phyloP scores from a whole-genome alignment of 2,888 invertebrate species.

The Lymantria dispar region DNA sequence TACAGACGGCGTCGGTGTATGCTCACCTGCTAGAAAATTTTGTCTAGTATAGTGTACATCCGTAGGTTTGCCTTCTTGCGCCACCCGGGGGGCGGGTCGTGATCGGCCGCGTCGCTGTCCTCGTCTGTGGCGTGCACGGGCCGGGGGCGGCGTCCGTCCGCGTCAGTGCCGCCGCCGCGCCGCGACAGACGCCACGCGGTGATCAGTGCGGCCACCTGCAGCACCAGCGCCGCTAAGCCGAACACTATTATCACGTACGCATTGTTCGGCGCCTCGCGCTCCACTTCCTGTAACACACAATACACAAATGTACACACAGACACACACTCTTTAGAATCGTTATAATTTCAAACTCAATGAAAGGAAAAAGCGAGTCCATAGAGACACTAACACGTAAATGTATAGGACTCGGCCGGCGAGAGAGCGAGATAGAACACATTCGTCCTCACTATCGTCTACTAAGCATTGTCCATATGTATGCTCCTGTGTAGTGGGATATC shows the following conservation, averaged over 20 bases:
- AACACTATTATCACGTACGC: constrained; percentile 65
- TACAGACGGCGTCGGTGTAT: too few species aligned
- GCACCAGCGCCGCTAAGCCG: constrained; percentile 53
- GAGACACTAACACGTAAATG: too few species aligned
- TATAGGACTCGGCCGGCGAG: too few species aligned
- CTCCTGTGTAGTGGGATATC: too few species aligned
- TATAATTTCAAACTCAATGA: too few species aligned
- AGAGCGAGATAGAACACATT: too few species aligned
- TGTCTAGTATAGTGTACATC: constrained; percentile 78
- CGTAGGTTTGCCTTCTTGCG: constrained; percentile 71
- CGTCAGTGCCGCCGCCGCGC: constrained; percentile 47
- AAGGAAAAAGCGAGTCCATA: too few species aligned
- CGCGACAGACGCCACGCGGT: neutral
- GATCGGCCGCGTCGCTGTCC: constrained; percentile 41
- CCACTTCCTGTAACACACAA: constrained; percentile 60
- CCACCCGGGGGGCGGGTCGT: constrained; percentile 57
- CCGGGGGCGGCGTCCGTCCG: constrained; percentile 27
- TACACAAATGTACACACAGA: too few species aligned
- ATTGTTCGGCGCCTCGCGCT: constrained; percentile 74
- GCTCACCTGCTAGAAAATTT: constrained; percentile 77
- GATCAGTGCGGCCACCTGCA: constrained; percentile 53
- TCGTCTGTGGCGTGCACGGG: constrained; percentile 33
- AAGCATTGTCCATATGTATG: too few species aligned
- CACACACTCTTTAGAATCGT: too few species aligned
- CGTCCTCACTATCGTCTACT: too few species aligned